Evolutionary conservation across 2,888 invertebrate genomes (phyloP).

Genomic region (Synergus umbraculus): DNA sequence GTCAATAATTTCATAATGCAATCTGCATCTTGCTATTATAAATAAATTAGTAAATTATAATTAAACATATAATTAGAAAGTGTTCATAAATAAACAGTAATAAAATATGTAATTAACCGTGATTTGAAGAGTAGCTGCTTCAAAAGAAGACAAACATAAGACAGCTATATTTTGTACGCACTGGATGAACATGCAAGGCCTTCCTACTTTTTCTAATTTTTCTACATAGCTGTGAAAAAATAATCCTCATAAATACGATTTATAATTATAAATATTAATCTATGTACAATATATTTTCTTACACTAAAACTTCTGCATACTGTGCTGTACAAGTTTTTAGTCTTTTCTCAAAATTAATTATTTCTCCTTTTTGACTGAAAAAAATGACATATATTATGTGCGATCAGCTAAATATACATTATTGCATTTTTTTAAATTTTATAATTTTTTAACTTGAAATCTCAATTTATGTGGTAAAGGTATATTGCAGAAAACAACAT

Average conservation of each 20-base stretch:
- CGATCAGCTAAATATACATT: too few species aligned
- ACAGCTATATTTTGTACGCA: slow-evolving; percentile 60
- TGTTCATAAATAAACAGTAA: slow-evolving; percentile 19
- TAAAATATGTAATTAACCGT: slow-evolving; percentile 52
- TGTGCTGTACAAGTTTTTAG: slow-evolving; percentile 55
- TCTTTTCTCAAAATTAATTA: slow-evolving; percentile 50
- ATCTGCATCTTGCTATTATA: slow-evolving; percentile 42
- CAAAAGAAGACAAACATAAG: slow-evolving; percentile 62
- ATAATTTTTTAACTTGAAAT: too few species aligned
- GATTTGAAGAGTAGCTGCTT: slow-evolving; percentile 57
- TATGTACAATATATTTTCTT: slow-evolving; percentile 29
- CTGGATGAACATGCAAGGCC: slow-evolving; percentile 61
- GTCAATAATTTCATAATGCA: slow-evolving; percentile 56
- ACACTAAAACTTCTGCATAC: slow-evolving; percentile 58
- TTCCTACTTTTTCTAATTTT: slow-evolving; percentile 54
- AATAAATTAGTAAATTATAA: background rate
- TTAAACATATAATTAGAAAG: background rate
- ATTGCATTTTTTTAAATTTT: too few species aligned
- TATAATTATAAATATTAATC: background rate
- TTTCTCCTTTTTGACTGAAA: background rate
- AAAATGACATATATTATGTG: background rate
- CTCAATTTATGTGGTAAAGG: too few species aligned
- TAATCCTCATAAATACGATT: background rate
- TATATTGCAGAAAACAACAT: too few species aligned
- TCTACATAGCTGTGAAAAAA: slow-evolving; percentile 55